Conservation (phyloP, 2,888 invertebrate species). For the Agrenia bidenticulata region DNA sequence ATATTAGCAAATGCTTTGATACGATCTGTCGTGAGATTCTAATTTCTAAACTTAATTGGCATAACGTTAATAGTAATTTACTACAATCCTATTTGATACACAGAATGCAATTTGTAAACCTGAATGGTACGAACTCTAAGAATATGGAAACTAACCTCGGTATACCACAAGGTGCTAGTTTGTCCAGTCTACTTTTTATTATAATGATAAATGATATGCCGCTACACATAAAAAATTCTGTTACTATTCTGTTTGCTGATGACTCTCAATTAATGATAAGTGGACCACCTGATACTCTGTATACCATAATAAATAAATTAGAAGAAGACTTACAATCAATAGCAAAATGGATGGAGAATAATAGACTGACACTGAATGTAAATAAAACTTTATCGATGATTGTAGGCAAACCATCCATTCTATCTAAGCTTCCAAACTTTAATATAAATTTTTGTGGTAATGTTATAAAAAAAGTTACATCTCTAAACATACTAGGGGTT, state of each 20-base stretch:
- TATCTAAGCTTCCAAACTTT: background rate
- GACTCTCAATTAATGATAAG: too few relatives aligned
- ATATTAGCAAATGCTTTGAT: slow-evolving; percentile 28
- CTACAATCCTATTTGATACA: slow-evolving; percentile 2
- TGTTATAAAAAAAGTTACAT: too few relatives aligned
- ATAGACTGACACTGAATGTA: slow-evolving; percentile 12
- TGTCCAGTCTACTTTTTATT: slow-evolving; percentile 7
- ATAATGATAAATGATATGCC: slow-evolving; percentile 16
- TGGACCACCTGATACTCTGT: too few relatives aligned
- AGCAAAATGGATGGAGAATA: slow-evolving; percentile 11
- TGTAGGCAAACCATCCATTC: background rate
- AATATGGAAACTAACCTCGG: too few relatives aligned
- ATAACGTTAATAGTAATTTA: slow-evolving; percentile 11
- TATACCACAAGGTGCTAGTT: too few relatives aligned
- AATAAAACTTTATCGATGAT: slow-evolving; percentile 7
- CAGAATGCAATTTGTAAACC: slow-evolving; percentile 8
- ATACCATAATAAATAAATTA: too few relatives aligned
- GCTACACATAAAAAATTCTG: too few relatives aligned
- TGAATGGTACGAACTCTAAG: too few relatives aligned
- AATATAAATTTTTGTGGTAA: too few relatives aligned
- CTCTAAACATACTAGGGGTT: slow-evolving; percentile 16
- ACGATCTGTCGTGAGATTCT: slow-evolving; percentile 8
- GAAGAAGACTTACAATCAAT: too few relatives aligned
- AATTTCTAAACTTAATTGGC: slow-evolving; percentile 1
- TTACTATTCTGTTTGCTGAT: too few relatives aligned